These are phyloP conservation scores for Microplitis manilae DNA, from an alignment of 2,888 invertebrate genomes.

Conservation along the genomic window DNA sequence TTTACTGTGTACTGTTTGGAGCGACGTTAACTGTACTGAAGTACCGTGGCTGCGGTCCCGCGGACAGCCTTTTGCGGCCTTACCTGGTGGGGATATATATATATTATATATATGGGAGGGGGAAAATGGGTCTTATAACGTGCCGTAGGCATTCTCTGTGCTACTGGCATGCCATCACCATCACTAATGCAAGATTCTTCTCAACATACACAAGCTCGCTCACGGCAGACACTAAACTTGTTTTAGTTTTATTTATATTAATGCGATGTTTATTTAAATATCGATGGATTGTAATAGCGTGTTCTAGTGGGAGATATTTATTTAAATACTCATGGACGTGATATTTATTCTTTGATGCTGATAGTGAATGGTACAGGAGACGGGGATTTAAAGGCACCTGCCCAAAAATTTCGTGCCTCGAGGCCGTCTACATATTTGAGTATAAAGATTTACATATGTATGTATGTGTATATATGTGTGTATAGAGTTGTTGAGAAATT, in stretches of 20 bases:
- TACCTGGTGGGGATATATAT: slow-evolving; percentile 22
- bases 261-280: background rate
- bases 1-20: slow-evolving; percentile 51
- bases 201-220: too few species aligned
- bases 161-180: background rate
- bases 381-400: slow-evolving; percentile 1
- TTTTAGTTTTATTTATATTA: too few species aligned
- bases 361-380: too few species aligned
- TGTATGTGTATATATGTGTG: too few species aligned
- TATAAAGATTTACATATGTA: too few species aligned
- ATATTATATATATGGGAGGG: slow-evolving; percentile 43
- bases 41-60: slow-evolving; percentile 58
- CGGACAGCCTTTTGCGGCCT: slow-evolving; percentile 33
- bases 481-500: slow-evolving; percentile 3
- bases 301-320: too few species aligned
- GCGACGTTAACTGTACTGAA: slow-evolving; percentile 67
- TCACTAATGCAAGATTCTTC: too few species aligned
- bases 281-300: background rate
- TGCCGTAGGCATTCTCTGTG: slow-evolving; percentile 50
- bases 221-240: too few species aligned
- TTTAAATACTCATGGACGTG: too few species aligned
- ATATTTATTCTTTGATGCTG: too few species aligned
- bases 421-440: background rate
- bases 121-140: slow-evolving; percentile 54
- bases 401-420: slow-evolving; percentile 13